phyloP scores from a whole-genome alignment of 1,140 invertebrate genomes.

The Musca vetustissima region DNA sequence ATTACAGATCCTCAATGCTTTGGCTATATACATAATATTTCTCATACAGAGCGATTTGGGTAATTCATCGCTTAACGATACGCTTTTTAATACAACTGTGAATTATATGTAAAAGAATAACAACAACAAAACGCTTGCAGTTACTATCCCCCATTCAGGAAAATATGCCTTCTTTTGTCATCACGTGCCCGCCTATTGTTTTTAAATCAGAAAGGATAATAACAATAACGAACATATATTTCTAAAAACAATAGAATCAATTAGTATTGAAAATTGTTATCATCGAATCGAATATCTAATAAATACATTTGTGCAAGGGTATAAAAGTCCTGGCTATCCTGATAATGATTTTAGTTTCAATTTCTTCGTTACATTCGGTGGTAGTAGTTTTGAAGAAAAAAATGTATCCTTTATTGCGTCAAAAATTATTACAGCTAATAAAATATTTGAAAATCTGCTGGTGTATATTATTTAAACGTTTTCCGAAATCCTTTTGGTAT shows the following conservation, averaged over 20 bases:
- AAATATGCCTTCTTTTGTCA: neutral
- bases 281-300: neutral
- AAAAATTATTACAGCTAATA: too few species aligned
- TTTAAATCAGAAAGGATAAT: neutral
- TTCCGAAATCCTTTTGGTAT: neutral
- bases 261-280: conserved; percentile 5
- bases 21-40: conserved; percentile 47
- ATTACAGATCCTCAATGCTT: conserved; percentile 38
- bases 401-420: too few species aligned
- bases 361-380: too few species aligned
- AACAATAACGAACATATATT: neutral
- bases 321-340: too few species aligned
- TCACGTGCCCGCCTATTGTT: neutral
- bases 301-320: neutral
- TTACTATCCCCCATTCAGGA: neutral
- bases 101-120: conserved; percentile 15
- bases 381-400: too few species aligned
- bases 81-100: too few species aligned
- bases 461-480: neutral
- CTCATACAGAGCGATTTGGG: conserved; percentile 50
- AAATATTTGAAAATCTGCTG: neutral
- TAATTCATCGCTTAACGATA: conserved; percentile 37
- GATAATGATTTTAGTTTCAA: too few species aligned
- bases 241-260: conserved; percentile 15
- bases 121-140: neutral